Base-by-base conservation (phyloP, 1,140 invertebrate genomes). In the Wasmannia auropunctata region DNA sequence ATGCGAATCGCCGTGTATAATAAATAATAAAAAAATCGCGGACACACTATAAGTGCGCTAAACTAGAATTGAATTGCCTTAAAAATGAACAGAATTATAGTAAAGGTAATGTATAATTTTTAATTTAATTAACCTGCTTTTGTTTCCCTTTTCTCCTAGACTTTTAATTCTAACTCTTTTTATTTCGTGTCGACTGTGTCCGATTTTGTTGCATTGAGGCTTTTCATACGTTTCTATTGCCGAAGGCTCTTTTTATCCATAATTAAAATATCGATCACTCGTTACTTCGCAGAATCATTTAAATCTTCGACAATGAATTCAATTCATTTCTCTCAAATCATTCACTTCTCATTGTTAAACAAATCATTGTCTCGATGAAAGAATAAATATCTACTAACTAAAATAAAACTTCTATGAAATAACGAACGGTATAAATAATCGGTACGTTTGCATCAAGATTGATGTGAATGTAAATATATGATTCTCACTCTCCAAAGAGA, bases 91-190 rank as follows among this genome's bases (percentile, higher is more conserved):
- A 40, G 19, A 40, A 34, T 77, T 49, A 34, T 49, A 77, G 6
- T n/a, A 58, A 75, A 46, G 14, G 40, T 62, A n/a, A 72, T 31
- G 16, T 28, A 46, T 62, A 77, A 19, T 46, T 77, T 77, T 69
- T 69, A 28, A 67, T 69, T 69, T 10, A 69, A 80, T 80, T 43
- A 80, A 31, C 43, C 6, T 10, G 10, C 22, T 25, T 60, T 5
- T 65, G 14, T 31, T 14, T 4, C 14, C 14, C 5, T n/a, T 49
- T 49, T 4, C 5, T 16, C 37, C 37, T 6, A 40, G n/a, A 46
- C 43, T 0, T 51, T 51, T 51, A 19, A 0, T 3, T 75, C 2
- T 51, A 77, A 8, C 7, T 76, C 37, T 56, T 81, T 70, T 56
- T 43, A 40, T 51, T 69, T 80, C 11, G 11, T 19, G 11, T 40